A percentile compares a stretch with the other conserved stretches of the same genome.
Conservation (phyloP, 2,888 invertebrate species). For the Campoplex nolae region DNA sequence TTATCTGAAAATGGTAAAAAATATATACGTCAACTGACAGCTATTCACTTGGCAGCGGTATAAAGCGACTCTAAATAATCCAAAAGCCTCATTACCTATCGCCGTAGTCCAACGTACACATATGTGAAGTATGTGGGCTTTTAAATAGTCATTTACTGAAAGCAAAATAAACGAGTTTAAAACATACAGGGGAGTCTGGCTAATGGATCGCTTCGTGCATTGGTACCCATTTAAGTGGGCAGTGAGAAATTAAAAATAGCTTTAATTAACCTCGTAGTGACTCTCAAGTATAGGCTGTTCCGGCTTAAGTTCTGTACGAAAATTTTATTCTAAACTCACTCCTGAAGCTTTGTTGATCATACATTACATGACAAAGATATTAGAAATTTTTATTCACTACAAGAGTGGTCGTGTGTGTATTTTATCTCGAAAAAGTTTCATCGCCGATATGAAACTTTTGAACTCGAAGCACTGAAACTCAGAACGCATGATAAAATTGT, state of each 20-base stretch:
- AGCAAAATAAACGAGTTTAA: neutral
- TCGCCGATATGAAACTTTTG: neutral
- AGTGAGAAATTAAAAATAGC: conserved; percentile 6
- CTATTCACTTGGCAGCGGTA: neutral
- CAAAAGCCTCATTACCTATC: neutral
- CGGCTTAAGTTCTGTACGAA: neutral
- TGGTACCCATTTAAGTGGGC: neutral
- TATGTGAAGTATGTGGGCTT: neutral
- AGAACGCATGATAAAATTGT: neutral
- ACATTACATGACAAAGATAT: neutral
- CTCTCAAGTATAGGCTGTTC: neutral
- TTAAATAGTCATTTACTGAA: neutral
- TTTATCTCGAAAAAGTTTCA: neutral
- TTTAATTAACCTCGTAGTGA: neutral
- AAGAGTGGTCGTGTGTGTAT: neutral
- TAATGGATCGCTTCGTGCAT: conserved; percentile 7
- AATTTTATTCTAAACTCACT: neutral
- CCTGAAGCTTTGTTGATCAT: neutral
- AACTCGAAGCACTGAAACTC: neutral
- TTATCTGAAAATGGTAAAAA: neutral
- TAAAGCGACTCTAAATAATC: neutral
- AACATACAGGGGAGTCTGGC: neutral
- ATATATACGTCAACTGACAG: neutral
- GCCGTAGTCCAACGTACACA: neutral
- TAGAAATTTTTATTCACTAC: neutral